phyloP scores from a whole-genome alignment of 2,888 invertebrate species.

The Melanostoma scalare region DNA sequence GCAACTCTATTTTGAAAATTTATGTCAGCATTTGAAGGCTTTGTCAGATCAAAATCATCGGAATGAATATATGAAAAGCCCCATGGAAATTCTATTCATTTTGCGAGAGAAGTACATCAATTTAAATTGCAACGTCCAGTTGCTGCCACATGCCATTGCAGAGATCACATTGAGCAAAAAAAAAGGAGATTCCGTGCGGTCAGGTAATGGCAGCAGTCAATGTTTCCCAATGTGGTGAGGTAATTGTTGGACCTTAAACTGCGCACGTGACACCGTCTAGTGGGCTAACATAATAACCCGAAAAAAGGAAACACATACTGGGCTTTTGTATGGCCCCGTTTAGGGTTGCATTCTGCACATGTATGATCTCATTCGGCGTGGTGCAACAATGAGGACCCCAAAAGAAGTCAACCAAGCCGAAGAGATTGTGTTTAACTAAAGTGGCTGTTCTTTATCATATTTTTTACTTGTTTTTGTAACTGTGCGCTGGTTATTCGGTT shows the following conservation, averaged over 20 bases:
- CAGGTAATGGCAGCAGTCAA: background rate
- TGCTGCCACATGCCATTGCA: conserved; percentile 53
- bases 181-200: conserved; percentile 53
- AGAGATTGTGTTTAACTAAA: conserved; percentile 52
- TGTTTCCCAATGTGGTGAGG: conserved; percentile 48
- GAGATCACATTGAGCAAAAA: conserved; percentile 31
- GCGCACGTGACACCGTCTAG: conserved; percentile 68
- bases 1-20: conserved; percentile 41
- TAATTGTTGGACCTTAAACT: conserved; percentile 56
- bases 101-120: conserved; percentile 1
- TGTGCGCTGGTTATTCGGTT: conserved; percentile 40
- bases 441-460: conserved; percentile 15
- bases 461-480: conserved; percentile 1
- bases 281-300: conserved; percentile 57
- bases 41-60: conserved; percentile 22
- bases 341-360: conserved; percentile 42
- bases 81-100: conserved; percentile 55
- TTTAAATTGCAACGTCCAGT: conserved; percentile 49
- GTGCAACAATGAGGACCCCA: conserved; percentile 52
- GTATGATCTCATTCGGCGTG: conserved; percentile 63
- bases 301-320: conserved; percentile 17
- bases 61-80: conserved; percentile 42
- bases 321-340: conserved; percentile 39
- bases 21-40: conserved; percentile 61
- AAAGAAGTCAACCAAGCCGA: conserved; percentile 65